Evolutionary conservation across 2,113 vertebrate genomes (phyloP).

Genomic region (Ovibos moschatus): DNA sequence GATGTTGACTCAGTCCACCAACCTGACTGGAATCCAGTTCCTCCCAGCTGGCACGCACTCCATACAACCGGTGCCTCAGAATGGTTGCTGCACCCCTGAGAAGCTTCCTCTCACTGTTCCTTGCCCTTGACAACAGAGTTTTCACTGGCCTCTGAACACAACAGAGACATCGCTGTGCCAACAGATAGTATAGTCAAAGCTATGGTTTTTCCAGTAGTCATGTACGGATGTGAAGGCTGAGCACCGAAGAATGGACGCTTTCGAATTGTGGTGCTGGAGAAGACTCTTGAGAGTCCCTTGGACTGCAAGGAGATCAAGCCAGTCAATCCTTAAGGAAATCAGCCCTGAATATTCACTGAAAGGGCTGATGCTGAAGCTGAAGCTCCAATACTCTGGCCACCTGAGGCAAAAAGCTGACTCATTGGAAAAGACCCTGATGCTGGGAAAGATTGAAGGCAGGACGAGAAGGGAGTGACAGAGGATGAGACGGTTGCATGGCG

Average conservation of each 20-base stretch:
- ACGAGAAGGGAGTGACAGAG: neutral
- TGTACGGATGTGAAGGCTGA: neutral
- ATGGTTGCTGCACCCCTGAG: neutral
- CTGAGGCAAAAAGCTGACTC: neutral
- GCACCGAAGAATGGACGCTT: neutral
- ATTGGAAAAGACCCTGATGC: neutral
- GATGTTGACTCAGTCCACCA: neutral
- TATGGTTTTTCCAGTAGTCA: neutral
- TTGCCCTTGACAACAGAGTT: neutral
- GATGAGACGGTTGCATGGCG: neutral
- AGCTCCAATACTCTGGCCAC: neutral
- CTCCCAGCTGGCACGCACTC: neutral
- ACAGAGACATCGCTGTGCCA: neutral
- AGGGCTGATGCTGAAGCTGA: neutral
- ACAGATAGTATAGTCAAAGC: neutral
- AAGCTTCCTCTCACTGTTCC: neutral
- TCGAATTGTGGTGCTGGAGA: neutral
- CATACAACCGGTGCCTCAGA: neutral
- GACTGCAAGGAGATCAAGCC: neutral
- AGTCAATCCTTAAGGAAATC: neutral
- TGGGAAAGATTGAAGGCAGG: neutral
- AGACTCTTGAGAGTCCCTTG: neutral
- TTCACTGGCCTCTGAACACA: neutral
- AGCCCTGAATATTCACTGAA: neutral
- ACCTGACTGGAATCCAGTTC: neutral